Evolutionary conservation across 1,140 invertebrate species (phyloP), one percentile per base, ranked within the genome.

Genomic region (Popillia japonica): DNA sequence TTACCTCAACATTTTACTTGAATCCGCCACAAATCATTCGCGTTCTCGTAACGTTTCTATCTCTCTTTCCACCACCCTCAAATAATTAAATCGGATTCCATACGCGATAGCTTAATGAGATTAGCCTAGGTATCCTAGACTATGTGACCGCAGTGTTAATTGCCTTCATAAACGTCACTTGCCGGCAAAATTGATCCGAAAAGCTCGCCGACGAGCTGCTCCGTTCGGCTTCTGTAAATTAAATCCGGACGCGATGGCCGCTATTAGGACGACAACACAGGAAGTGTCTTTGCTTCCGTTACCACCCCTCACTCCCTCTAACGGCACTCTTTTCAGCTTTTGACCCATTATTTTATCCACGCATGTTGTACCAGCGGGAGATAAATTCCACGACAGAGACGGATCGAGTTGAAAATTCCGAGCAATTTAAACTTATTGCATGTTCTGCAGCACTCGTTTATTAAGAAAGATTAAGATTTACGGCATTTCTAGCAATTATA

Each of bases 141-240:
- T 68, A 68, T 68, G 61, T 68, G 61, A 68, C 61, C 61, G 61
- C 61, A 68, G 61, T 68, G 61, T 68, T 68, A 68, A 68, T 68
- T 68, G 61, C 61, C 22, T 68, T 68, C 61, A 68, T 68, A 68
- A 68, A 68, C 61, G 61, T 68, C 61, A 68, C 61, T 68, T 27
- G 20, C 61, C 22, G 61, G 11, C 61, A 68, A 68, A 68, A 68
- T 68, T 68, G 61, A 68, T 68, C 61, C 61, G 22, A 68, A 68
- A 68, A 27, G 61, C 27, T 34, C 61, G 61, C 61, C 27, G 61
- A 68, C 22, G 20, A 17, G 61, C 22, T 34, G 27, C 27, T 34
- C 61, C 7, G 27, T 68, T 20, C 61, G 61, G 61, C 61, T 68
- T 68, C 61, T 68, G 27, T 20, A 68, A 68, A 68, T 68, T 68